Conservation (phyloP, 1,140 invertebrate species). For the Leptoteleia sp. region DNA sequence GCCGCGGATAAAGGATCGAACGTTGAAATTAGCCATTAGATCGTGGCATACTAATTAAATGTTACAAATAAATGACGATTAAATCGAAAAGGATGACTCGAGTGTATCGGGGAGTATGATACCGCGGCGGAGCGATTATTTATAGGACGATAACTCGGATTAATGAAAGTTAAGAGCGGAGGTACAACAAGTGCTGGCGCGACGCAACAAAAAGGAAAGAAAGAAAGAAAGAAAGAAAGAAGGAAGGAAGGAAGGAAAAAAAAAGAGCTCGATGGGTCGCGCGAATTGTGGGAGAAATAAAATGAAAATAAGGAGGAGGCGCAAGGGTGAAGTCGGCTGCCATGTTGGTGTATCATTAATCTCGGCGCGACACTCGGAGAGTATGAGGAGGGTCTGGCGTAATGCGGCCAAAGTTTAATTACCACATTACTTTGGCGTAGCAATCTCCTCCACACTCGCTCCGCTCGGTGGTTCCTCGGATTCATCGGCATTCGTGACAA, state of each 20-base stretch:
- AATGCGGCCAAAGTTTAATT: slow-evolving; percentile 80
- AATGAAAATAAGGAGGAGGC: not conserved
- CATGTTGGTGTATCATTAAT: slow-evolving; percentile 72
- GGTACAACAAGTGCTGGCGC: slow-evolving; percentile 35
- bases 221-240: too few relatives aligned
- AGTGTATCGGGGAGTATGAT: slow-evolving; percentile 14
- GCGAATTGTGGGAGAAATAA: slow-evolving; percentile 31
- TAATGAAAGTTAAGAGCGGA: slow-evolving; percentile 47
- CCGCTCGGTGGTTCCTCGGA: slow-evolving; percentile 50
- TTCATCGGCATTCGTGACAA: slow-evolving; percentile 67
- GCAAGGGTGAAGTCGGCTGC: slow-evolving; percentile 20
- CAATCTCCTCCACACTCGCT: too few relatives aligned
- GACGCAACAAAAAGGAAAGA: too few relatives aligned
- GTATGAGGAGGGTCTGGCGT: slow-evolving; percentile 60
- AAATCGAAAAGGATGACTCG: slow-evolving; percentile 34
- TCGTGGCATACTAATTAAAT: slow-evolving; percentile 40
- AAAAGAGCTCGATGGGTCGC: slow-evolving; percentile 18
- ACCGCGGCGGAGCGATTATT: slow-evolving; percentile 24
- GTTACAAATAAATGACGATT: slow-evolving; percentile 52
- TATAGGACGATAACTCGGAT: slow-evolving; percentile 49
- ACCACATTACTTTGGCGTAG: too few relatives aligned
- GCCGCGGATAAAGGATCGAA: slow-evolving; percentile 1
- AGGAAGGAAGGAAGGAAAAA: too few relatives aligned
- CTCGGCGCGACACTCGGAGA: slow-evolving; percentile 67
- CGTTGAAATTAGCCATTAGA: slow-evolving; percentile 15